Evolutionary conservation across 2,888 invertebrate genomes (phyloP).

Genomic region (Apamea sordens): DNA sequence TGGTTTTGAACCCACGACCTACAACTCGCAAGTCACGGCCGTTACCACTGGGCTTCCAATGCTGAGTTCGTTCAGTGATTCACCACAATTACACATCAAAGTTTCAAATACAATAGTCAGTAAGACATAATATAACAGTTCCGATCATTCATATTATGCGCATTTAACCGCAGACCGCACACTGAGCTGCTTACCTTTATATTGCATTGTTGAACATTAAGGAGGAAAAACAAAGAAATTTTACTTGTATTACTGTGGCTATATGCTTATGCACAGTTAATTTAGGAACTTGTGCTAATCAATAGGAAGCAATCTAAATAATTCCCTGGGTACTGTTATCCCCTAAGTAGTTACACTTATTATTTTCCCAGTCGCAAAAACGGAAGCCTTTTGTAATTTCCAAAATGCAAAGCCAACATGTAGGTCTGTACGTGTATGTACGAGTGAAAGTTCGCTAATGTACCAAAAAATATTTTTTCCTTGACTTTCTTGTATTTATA

Average conservation of each 20-base stretch:
- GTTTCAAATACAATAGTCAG: conserved; percentile 73
- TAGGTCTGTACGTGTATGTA: neutral
- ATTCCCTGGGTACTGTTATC: neutral
- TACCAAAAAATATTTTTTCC: neutral
- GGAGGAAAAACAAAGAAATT: neutral
- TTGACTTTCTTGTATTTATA: neutral
- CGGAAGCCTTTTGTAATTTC: neutral
- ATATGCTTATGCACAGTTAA: neutral
- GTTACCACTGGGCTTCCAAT: neutral
- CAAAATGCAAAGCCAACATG: neutral
- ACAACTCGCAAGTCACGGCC: neutral
- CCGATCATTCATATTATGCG: conserved; percentile 40
- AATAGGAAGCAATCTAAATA: neutral
- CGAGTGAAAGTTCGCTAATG: neutral
- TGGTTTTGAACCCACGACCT: neutral
- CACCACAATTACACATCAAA: conserved; percentile 66
- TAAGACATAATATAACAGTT: conserved; percentile 64
- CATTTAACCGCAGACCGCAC: conserved; percentile 64
- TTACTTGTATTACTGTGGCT: neutral
- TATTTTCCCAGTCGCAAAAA: neutral
- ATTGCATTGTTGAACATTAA: neutral
- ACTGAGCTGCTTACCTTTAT: neutral
- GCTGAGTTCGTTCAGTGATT: conserved; percentile 67
- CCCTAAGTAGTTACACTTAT: neutral
- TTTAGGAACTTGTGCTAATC: neutral